These are phyloP conservation scores for Pyralis farinalis DNA, from an alignment of 2,888 invertebrate species.

Conservation along the genomic window DNA sequence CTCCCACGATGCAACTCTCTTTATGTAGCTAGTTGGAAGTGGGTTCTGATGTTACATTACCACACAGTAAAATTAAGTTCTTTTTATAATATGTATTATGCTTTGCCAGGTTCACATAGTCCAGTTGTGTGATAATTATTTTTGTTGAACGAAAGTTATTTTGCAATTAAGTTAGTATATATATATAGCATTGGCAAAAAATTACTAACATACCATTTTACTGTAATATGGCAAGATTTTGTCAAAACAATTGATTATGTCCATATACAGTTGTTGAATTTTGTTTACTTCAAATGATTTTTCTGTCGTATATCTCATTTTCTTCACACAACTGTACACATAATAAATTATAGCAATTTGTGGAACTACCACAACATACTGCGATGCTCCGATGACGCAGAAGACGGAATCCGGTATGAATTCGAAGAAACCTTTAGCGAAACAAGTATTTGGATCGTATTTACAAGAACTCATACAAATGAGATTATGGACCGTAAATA, in stretches of 20 bases:
- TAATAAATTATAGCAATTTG: background rate
- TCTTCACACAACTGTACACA: background rate
- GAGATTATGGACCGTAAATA: too few relatives aligned
- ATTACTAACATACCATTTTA: background rate
- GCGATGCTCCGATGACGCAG: background rate
- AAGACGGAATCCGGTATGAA: background rate
- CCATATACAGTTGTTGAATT: background rate
- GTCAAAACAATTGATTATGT: background rate
- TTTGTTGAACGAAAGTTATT: too few relatives aligned
- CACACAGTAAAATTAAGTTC: too few relatives aligned
- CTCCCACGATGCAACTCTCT: too few relatives aligned
- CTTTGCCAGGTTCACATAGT: too few relatives aligned
- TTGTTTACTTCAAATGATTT: background rate
- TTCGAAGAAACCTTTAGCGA: background rate
- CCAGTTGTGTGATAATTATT: too few relatives aligned
- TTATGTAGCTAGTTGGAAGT: too few relatives aligned
- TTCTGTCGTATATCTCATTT: background rate
- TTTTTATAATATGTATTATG: too few relatives aligned
- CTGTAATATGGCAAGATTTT: constrained; percentile 2
- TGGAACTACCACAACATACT: background rate
- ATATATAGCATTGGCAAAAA: background rate
- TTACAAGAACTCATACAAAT: too few relatives aligned
- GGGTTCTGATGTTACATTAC: too few relatives aligned
- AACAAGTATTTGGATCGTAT: too few relatives aligned
- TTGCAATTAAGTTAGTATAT: too few relatives aligned